phyloP scores from a whole-genome alignment of 1,140 invertebrate genomes.

The Aphaenogaster rudis region DNA sequence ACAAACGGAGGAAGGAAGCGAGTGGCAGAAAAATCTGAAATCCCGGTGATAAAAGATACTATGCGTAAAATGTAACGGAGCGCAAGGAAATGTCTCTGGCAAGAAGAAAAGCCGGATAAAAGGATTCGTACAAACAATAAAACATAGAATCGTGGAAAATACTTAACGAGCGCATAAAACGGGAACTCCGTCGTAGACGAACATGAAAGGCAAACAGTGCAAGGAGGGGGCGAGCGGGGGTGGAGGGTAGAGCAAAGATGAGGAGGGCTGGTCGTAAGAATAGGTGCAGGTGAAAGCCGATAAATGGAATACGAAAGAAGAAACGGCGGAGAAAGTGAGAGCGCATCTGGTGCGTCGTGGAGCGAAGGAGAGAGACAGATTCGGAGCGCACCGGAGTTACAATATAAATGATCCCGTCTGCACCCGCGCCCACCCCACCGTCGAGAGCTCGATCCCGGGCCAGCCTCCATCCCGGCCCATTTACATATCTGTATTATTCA shows the following conservation, averaged over 20 bases:
- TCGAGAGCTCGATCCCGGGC: conserved; percentile 45
- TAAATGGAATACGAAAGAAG: conserved; percentile 59
- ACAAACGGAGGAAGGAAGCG: not conserved
- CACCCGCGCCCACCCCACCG: conserved; percentile 24
- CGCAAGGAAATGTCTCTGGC: conserved; percentile 41
- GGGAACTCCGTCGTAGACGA: conserved; percentile 42
- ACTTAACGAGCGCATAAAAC: conserved; percentile 64
- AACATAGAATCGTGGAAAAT: conserved; percentile 60
- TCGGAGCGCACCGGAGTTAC: conserved; percentile 66
- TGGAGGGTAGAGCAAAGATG: conserved; percentile 39
- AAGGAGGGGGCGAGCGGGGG: not conserved
- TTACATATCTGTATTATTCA: conserved; percentile 87
- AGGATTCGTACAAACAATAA: conserved; percentile 63
- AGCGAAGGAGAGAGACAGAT: conserved; percentile 27
- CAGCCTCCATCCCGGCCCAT: conserved; percentile 72
- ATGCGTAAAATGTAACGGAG: conserved; percentile 50
- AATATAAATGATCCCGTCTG: conserved; percentile 80
- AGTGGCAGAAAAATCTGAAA: conserved; percentile 31
- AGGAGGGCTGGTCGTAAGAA: conserved; percentile 46
- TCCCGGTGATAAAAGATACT: conserved; percentile 50
- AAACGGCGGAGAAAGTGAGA: conserved; percentile 48
- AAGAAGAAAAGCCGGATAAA: conserved; percentile 58
- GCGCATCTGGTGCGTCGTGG: conserved; percentile 29
- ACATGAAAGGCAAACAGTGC: conserved; percentile 55
- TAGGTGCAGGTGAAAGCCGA: conserved; percentile 61